Percentiles rank a stretch among this genome's conserved stretches.
phyloP scores from a whole-genome alignment of 1,140 invertebrate genomes.

The Maconellicoccus hirsutus region DNA sequence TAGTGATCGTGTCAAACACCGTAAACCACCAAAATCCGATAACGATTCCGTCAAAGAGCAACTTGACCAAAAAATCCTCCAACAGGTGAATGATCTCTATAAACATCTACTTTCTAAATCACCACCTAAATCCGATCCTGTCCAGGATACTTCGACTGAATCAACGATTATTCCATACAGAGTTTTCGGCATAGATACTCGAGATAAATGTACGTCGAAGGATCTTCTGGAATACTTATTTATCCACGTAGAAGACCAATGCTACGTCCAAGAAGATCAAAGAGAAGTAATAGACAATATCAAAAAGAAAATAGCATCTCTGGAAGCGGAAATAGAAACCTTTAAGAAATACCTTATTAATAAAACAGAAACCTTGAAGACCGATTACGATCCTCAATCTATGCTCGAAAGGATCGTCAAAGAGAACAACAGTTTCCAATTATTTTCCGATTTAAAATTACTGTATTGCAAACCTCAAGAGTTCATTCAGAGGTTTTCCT shows the following conservation, averaged over 20 bases:
- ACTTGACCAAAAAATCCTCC: neutral
- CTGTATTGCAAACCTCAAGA: constrained; percentile 53
- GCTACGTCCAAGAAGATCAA: neutral
- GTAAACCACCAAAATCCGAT: neutral
- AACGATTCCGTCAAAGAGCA: neutral
- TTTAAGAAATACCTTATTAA: neutral
- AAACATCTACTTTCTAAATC: neutral
- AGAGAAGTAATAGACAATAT: constrained; percentile 33
- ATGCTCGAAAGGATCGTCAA: constrained; percentile 46
- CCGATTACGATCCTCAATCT: constrained; percentile 42
- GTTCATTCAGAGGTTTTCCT: constrained; percentile 56
- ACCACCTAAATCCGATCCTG: neutral
- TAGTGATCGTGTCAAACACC: neutral
- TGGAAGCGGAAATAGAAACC: neutral
- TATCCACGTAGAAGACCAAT: neutral
- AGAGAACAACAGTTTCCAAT: constrained; percentile 42
- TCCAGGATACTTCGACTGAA: neutral
- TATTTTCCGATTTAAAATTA: constrained; percentile 41
- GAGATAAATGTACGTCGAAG: neutral
- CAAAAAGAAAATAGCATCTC: neutral
- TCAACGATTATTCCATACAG: neutral
- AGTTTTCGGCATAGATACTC: neutral
- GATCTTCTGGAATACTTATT: neutral
- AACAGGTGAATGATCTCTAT: neutral
- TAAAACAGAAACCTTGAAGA: neutral